phyloP scores from a whole-genome alignment of 2,888 invertebrate genomes.

The Acanthosoma haemorrhoidale region DNA sequence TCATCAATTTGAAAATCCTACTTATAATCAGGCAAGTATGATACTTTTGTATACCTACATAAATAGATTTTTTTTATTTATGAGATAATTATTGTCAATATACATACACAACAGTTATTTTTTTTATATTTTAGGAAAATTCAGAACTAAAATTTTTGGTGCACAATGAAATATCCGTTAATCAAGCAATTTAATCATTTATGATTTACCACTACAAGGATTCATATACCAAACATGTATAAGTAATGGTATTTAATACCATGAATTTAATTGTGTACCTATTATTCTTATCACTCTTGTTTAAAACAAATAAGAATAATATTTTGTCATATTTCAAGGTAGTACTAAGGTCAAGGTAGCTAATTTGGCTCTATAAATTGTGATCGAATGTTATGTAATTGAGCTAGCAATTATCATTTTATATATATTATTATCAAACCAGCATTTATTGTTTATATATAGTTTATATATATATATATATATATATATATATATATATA shows the following conservation, averaged over 20 bases:
- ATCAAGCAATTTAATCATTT: neutral
- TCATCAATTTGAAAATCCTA: conserved; percentile 47
- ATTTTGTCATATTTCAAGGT: neutral
- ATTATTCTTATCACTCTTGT: neutral
- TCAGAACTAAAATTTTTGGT: conserved; percentile 3
- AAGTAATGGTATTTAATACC: neutral
- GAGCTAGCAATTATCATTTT: neutral
- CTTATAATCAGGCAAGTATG: neutral
- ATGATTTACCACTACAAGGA: neutral
- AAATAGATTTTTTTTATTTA: too few relatives aligned
- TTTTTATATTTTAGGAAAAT: conserved; percentile 8
- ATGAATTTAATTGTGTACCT: neutral
- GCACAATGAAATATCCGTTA: conserved; percentile 9
- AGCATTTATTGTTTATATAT: neutral
- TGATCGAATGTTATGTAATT: neutral
- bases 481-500: too few relatives aligned
- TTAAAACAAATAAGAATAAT: neutral
- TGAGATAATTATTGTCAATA: too few relatives aligned
- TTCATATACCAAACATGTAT: neutral
- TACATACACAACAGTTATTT: neutral
- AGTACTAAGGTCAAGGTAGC: neutral
- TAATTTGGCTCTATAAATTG: neutral
- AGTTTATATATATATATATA: neutral
- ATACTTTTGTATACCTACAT: too few relatives aligned
- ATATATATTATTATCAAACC: neutral